A percentile compares a stretch with the other conserved stretches of the same genome.
These are phyloP conservation scores for Gerris lacustris DNA, from an alignment of 2,888 invertebrate species.

Conservation along the genomic window DNA sequence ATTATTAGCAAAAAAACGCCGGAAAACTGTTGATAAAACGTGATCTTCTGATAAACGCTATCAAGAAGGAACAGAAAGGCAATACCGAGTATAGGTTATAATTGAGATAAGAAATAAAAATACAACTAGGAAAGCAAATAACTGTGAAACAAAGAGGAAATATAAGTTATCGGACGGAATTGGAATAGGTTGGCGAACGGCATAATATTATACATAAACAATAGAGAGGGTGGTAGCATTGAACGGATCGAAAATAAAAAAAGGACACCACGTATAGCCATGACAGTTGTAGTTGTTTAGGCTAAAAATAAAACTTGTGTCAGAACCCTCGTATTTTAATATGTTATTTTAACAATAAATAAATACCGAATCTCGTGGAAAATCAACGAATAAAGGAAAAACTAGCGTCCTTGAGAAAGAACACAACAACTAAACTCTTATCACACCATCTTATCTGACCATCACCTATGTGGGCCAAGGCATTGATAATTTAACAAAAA, in stretches of 20 bases:
- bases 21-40: neutral
- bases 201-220: too few relatives aligned
- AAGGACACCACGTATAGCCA: neutral
- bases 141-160: too few relatives aligned
- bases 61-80: neutral
- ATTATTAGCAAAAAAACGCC: neutral
- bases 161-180: too few relatives aligned
- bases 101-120: neutral
- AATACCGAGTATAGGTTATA: neutral
- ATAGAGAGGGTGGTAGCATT: too few relatives aligned
- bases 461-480: conserved; percentile 29
- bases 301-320: conserved; percentile 3
- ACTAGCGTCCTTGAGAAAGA: conserved; percentile 8
- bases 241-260: neutral
- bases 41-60: neutral
- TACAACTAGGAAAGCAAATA: neutral
- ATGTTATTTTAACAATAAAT: too few relatives aligned
- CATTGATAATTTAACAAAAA: conserved; percentile 25
- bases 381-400: neutral
- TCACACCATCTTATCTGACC: conserved; percentile 30
- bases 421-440: conserved; percentile 28
- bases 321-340: neutral
- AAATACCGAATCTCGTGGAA: neutral
- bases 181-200: too few relatives aligned
- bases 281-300: neutral